Evolutionary conservation across 2,797 vertebrate species (phyloP).

Genomic region (Chrosomus eos): DNA sequence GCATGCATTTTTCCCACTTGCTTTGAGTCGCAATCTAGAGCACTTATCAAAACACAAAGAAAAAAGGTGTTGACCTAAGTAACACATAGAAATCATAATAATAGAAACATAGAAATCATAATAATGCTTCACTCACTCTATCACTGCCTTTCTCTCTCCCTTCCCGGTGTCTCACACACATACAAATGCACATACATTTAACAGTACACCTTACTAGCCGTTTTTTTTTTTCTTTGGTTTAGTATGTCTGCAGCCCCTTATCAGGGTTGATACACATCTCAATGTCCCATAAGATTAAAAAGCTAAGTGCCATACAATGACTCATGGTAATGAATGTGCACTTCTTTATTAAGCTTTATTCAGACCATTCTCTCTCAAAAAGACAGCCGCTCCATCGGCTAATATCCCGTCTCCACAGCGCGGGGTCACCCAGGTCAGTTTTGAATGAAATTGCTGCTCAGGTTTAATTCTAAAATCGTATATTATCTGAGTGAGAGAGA

Average conservation of each 20-base stretch:
- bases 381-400: slow-evolving; percentile 64
- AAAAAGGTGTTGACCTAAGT: slow-evolving; percentile 33
- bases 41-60: slow-evolving; percentile 25
- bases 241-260: slow-evolving; percentile 51
- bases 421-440: slow-evolving; percentile 70
- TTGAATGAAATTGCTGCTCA: slow-evolving; percentile 77
- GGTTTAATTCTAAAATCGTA: slow-evolving; percentile 75
- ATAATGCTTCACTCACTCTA: slow-evolving; percentile 1
- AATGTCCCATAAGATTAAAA: slow-evolving; percentile 72
- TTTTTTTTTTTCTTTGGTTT: slow-evolving; percentile 4
- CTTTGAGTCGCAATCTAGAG: slow-evolving; percentile 1
- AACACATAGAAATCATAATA: slow-evolving; percentile 27
- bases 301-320: slow-evolving; percentile 73
- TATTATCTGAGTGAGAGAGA: slow-evolving; percentile 60
- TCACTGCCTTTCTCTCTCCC: neutral
- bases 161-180: neutral
- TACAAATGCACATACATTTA: neutral
- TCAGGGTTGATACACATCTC: slow-evolving; percentile 70
- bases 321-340: slow-evolving; percentile 78
- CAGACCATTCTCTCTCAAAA: slow-evolving; percentile 60
- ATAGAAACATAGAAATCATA: no score
- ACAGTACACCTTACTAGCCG: slow-evolving; percentile 40
- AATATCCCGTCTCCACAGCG: slow-evolving; percentile 72
- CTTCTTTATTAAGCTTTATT: slow-evolving; percentile 74
- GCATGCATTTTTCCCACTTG: slow-evolving; percentile 10